A percentile compares a stretch with the other conserved stretches of the same genome.
phyloP scores from a whole-genome alignment of 2,113 vertebrate species.

The Gadus macrocephalus region DNA sequence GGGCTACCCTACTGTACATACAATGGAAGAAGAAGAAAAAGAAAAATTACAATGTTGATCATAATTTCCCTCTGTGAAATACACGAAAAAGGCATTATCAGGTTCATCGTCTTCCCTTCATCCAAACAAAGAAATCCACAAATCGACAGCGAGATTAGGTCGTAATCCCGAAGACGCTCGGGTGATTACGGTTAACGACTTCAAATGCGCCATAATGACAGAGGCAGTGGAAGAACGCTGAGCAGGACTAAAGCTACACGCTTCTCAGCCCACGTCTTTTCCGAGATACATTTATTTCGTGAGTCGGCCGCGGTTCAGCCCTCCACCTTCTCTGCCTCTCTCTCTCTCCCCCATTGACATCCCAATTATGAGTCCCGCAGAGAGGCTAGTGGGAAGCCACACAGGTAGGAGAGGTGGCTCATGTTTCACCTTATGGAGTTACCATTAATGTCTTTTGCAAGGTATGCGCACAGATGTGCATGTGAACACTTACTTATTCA shows the following conservation, averaged over 20 bases:
- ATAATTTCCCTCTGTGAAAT: conserved; percentile 32
- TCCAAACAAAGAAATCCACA: conserved; percentile 62
- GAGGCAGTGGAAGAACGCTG: conserved; percentile 46
- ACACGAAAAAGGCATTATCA: conserved; percentile 50
- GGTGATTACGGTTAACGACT: conserved; percentile 61
- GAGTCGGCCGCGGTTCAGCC: too few relatives aligned
- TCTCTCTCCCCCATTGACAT: neutral
- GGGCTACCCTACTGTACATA: conserved; percentile 16
- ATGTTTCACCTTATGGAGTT: too few relatives aligned
- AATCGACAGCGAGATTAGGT: conserved; percentile 58
- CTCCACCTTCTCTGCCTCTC: too few relatives aligned
- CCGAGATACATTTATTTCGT: conserved; percentile 42
- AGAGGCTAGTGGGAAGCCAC: conserved; percentile 14
- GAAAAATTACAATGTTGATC: conserved; percentile 16
- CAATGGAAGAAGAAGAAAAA: neutral
- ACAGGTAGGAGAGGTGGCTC: too few relatives aligned
- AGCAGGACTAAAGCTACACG: conserved; percentile 47
- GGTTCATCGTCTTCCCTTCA: conserved; percentile 44
- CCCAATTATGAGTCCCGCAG: conserved; percentile 1
- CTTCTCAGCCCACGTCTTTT: conserved; percentile 33
- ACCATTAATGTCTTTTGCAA: too few relatives aligned
- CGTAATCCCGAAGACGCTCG: conserved; percentile 53
- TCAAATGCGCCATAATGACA: conserved; percentile 60
- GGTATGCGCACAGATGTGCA: too few relatives aligned
- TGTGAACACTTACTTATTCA: too few relatives aligned